Conservation (phyloP, 2,797 vertebrate genomes). For the Characodon lateralis region DNA sequence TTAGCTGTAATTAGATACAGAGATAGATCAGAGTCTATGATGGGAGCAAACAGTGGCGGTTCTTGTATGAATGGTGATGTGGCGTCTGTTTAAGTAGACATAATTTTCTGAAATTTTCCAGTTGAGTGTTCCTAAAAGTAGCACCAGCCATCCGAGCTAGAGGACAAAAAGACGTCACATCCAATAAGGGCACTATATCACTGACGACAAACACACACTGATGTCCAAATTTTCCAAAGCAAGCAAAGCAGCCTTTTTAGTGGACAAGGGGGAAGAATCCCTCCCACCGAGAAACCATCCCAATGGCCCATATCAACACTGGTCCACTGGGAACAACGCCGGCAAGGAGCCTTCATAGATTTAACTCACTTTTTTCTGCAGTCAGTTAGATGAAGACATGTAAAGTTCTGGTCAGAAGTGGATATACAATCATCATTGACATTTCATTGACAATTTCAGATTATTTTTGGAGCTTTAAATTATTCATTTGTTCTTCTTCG, state of each 20-base stretch:
- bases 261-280: background rate
- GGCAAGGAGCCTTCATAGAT: no score
- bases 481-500: background rate
- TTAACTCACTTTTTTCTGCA: no score
- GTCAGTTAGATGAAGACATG: no score
- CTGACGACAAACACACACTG: background rate
- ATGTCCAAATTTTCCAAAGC: background rate
- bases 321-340: no score
- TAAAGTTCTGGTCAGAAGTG: background rate
- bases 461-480: background rate
- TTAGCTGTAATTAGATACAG: conserved; percentile 16
- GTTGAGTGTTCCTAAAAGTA: background rate
- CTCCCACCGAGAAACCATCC: no score
- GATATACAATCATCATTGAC: background rate
- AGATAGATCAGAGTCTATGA: conserved; percentile 35
- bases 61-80: background rate
- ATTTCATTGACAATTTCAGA: background rate
- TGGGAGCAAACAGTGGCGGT: background rate
- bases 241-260: background rate
- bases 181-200: background rate
- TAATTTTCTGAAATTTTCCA: background rate
- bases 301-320: no score
- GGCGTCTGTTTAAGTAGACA: no score
- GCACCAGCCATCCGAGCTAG: background rate
- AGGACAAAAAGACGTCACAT: background rate